These are phyloP conservation scores for Idaea dimidiata DNA, from an alignment of 2,888 invertebrate species.

Conservation along the genomic window DNA sequence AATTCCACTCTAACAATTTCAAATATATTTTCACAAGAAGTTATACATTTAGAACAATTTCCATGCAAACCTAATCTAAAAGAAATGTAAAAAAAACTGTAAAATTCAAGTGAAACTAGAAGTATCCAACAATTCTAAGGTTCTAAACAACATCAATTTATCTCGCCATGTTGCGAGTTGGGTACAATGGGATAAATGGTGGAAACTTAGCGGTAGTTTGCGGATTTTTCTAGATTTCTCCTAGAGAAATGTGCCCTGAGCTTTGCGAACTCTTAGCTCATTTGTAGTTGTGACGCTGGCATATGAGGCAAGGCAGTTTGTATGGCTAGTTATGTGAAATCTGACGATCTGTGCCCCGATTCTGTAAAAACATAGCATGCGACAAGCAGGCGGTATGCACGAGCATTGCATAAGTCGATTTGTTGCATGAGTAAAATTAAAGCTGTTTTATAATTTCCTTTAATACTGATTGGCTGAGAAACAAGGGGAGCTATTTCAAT, in stretches of 20 bases:
- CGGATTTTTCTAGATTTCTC: conserved; percentile 35
- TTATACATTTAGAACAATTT: not conserved
- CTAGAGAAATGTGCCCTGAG: conserved; percentile 18
- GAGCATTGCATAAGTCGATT: too few relatives aligned
- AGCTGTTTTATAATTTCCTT: too few relatives aligned
- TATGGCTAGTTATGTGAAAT: too few relatives aligned
- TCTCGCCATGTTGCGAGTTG: not conserved
- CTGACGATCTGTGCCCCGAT: too few relatives aligned
- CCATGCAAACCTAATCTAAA: not conserved
- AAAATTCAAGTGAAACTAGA: not conserved
- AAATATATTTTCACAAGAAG: not conserved
- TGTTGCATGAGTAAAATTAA: too few relatives aligned
- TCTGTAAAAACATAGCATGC: too few relatives aligned
- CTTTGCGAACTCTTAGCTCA: conserved; percentile 30
- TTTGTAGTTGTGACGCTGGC: conserved; percentile 14
- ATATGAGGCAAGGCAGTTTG: not conserved
- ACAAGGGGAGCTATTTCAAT: too few relatives aligned
- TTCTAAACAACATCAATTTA: not conserved
- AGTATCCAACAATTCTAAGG: not conserved
- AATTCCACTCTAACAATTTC: not conserved
- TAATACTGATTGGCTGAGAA: too few relatives aligned
- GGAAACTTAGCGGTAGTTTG: conserved; percentile 18
- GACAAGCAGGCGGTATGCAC: too few relatives aligned
- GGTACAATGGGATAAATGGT: conserved; percentile 16
- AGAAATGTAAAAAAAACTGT: not conserved